A percentile compares a stretch with the other conserved stretches of the same genome.
phyloP scores from a whole-genome alignment of 2,888 invertebrate genomes.

The Timema podura region DNA sequence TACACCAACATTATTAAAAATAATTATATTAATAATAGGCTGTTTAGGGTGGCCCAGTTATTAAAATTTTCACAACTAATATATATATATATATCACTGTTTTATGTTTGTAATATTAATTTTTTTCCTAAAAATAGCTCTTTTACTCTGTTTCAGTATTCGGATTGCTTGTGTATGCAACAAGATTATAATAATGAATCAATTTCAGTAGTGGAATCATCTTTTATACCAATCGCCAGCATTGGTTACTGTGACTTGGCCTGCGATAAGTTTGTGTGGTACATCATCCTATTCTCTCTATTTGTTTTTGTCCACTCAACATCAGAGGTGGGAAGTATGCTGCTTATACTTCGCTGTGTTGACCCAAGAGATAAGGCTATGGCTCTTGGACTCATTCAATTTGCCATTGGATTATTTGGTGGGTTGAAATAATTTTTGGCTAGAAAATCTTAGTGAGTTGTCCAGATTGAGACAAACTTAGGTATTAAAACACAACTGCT shows the following conservation, averaged over 20 bases:
- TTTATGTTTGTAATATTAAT: too few species aligned
- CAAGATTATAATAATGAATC: conserved; percentile 28
- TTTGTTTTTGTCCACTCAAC: conserved; percentile 91
- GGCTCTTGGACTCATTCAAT: conserved; percentile 91
- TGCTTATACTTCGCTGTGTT: conserved; percentile 85
- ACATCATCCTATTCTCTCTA: conserved; percentile 77
- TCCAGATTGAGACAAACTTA: too few species aligned
- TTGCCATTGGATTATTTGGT: conserved; percentile 87
- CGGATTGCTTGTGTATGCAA: conserved; percentile 50
- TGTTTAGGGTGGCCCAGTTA: too few species aligned
- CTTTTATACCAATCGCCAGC: conserved; percentile 50
- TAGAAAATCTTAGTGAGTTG: too few species aligned
- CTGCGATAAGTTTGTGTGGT: conserved; percentile 75
- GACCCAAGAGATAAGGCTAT: conserved; percentile 90
- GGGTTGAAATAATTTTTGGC: conserved; percentile 38
- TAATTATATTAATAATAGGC: too few species aligned
- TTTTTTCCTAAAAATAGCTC: conserved; percentile 4
- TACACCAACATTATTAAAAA: too few species aligned
- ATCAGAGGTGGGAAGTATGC: conserved; percentile 86
- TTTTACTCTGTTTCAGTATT: conserved; percentile 41
- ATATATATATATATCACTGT: too few species aligned
- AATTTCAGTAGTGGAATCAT: conserved; percentile 9
- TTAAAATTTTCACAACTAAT: too few species aligned
- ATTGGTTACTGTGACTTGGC: conserved; percentile 77
- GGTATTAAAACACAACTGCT: too few species aligned